Percentiles rank a stretch among this genome's conserved stretches.
phyloP scores from a whole-genome alignment of 2,888 invertebrate genomes.

The Chrysina gloriosa region DNA sequence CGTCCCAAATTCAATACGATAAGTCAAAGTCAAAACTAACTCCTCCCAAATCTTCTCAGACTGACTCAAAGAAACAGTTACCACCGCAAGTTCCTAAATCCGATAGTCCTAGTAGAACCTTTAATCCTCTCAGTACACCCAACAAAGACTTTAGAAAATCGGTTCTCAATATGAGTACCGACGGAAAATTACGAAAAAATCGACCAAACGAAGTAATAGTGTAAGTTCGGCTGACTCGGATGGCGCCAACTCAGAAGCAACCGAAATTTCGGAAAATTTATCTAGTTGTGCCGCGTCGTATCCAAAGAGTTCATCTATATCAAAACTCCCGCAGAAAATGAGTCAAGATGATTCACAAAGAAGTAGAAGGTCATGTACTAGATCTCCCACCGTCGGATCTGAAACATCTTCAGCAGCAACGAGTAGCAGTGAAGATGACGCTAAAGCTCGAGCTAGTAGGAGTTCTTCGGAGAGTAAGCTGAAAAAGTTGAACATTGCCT shows the following conservation, averaged over 20 bases:
- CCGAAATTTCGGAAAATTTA: slow-evolving; percentile 60
- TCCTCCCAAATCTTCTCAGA: slow-evolving; percentile 51
- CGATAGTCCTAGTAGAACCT: slow-evolving; percentile 56
- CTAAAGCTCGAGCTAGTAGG: slow-evolving; percentile 47
- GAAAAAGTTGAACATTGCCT: slow-evolving; percentile 56
- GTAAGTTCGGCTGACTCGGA: slow-evolving; percentile 66
- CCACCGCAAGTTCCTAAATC: slow-evolving; percentile 67
- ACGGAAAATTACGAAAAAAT: slow-evolving; percentile 59
- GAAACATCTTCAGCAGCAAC: slow-evolving; percentile 57
- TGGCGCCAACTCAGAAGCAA: slow-evolving; percentile 61
- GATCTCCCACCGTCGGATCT: slow-evolving; percentile 65
- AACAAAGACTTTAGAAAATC: slow-evolving; percentile 83
- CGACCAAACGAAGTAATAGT: slow-evolving; percentile 65
- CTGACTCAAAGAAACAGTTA: slow-evolving; percentile 56
- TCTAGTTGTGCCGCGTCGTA: slow-evolving; percentile 53
- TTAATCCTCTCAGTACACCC: slow-evolving; percentile 65
- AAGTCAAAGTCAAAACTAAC: slow-evolving; percentile 53
- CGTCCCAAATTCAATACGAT: slow-evolving; percentile 43
- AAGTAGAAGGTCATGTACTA: slow-evolving; percentile 49
- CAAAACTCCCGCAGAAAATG: slow-evolving; percentile 58
- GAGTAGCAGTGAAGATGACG: slow-evolving; percentile 62
- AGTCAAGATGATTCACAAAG: slow-evolving; percentile 46
- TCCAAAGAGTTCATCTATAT: slow-evolving; percentile 48
- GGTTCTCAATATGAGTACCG: slow-evolving; percentile 74
- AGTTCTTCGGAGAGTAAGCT: slow-evolving; percentile 47